Base-by-base conservation (phyloP, 2,113 vertebrate genomes). In the Mustela nigripes region DNA sequence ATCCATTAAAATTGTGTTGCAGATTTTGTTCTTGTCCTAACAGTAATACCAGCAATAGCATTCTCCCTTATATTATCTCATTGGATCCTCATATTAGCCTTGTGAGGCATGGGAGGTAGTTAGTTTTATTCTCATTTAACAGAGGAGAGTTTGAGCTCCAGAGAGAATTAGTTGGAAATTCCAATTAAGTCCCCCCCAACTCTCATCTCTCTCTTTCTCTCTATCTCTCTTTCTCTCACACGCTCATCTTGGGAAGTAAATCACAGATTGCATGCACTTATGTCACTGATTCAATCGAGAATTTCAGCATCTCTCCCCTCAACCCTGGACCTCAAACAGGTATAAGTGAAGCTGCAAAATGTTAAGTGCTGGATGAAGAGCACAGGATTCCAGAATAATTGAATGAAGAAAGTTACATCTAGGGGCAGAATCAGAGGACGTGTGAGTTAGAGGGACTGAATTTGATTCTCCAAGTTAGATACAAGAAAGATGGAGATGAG, bases 131-230 rank as follows among this genome's bases (percentile, higher is more conserved):
- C 36, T 10, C 28, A 71, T 62, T 89, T 92, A 85, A 62, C 22
- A 94, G 31, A 89, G 39, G 36, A 90, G 22, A 90, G 93, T 89
- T 62, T 83, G 78, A 80, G n/a, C 45, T 89, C 94, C 79, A 86
- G 26, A 89, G 58, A 76, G 33, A 88, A 91, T 11, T 84, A 14
- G 45, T 67, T 74, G 11, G 42, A 94, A 83, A 95, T 87, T 50
- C 4, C 50, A 65, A 36, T 69, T 85, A 97, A 73, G 53, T 31
- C 16, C 11, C 15, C 53, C 12, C 71, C 22, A 2, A 53, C 50
- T 53, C 50, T 53, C 50, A 53, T 53, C 50, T 53, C 50, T 53
- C 15, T 67, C 7, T 9, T 31, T 21, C 4, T 19, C 15, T 28
- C 28, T 15, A 4, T 65, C 58, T 60, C 36, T 21, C 7, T 11